Evolutionary conservation across 1,140 invertebrate genomes (phyloP).

Genomic region (Anastrepha obliqua): DNA sequence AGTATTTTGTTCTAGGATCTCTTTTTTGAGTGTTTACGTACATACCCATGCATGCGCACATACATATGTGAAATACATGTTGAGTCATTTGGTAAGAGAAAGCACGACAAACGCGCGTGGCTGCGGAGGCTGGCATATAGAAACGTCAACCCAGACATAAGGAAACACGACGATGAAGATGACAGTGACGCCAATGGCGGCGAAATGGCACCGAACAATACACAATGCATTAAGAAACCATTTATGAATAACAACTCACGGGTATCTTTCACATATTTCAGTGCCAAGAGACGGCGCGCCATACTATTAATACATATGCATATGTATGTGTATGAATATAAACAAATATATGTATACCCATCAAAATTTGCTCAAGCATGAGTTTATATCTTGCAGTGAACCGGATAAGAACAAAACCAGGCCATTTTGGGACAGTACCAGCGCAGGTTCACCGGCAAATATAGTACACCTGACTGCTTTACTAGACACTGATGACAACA

Average conservation of each 20-base stretch:
- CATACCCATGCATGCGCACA: no score
- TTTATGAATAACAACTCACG: background rate
- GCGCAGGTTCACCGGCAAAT: no score
- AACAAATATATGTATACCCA: background rate
- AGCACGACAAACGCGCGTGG: no score
- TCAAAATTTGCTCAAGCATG: background rate
- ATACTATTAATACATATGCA: background rate
- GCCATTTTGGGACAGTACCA: no score
- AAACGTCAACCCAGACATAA: background rate
- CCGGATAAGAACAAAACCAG: no score
- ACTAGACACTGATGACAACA: no score
- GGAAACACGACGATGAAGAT: background rate
- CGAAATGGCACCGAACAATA: background rate
- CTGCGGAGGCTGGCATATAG: background rate
- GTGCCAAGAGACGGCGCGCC: background rate
- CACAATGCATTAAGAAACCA: background rate
- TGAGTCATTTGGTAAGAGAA: no score
- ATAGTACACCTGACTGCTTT: no score
- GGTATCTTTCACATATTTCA: background rate
- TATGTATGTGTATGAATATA: background rate
- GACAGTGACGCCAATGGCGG: background rate
- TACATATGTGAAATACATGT: no score
- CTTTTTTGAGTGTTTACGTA: no score
- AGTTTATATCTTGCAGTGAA: no score
- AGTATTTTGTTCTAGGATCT: no score